Evolutionary conservation across 2,797 vertebrate genomes (phyloP).

Genomic region (Sebastes paucispinis): DNA sequence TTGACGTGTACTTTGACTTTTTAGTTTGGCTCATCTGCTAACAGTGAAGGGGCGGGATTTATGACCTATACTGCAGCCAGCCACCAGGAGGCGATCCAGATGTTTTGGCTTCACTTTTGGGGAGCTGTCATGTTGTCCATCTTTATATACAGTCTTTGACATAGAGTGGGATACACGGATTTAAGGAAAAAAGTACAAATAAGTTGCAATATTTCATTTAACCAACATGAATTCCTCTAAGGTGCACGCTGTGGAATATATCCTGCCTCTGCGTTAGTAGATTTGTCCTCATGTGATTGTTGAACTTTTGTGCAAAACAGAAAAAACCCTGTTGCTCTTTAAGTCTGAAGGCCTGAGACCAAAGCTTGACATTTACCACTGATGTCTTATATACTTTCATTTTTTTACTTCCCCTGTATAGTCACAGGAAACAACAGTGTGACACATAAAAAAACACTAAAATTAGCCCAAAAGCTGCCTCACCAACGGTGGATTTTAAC

Average conservation of each 20-base stretch:
- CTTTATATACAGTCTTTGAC: too few relatives aligned
- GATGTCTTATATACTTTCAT: slow-evolving; percentile 12
- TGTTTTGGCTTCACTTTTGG: too few relatives aligned
- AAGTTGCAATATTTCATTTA: background rate
- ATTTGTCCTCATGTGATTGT: slow-evolving; percentile 6
- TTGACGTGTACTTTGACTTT: too few relatives aligned
- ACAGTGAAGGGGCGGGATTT: too few relatives aligned
- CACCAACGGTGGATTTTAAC: slow-evolving; percentile 8
- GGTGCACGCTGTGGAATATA: background rate
- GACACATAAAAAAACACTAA: background rate
- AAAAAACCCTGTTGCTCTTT: slow-evolving; percentile 19
- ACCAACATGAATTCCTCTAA: background rate
- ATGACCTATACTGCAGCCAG: too few relatives aligned
- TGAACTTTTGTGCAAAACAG: slow-evolving; percentile 39
- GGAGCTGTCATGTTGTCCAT: too few relatives aligned
- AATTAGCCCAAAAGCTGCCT: background rate
- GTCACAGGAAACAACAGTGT: background rate
- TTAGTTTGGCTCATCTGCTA: too few relatives aligned
- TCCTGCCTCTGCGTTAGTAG: background rate
- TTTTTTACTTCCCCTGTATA: slow-evolving; percentile 12
- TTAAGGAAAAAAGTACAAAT: background rate
- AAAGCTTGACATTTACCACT: slow-evolving; percentile 47
- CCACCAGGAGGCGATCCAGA: too few relatives aligned
- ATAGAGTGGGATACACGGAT: background rate
- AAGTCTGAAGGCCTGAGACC: slow-evolving; percentile 9